Conservation (phyloP, 2,113 vertebrate species). For the Spizaetus ornatus region DNA sequence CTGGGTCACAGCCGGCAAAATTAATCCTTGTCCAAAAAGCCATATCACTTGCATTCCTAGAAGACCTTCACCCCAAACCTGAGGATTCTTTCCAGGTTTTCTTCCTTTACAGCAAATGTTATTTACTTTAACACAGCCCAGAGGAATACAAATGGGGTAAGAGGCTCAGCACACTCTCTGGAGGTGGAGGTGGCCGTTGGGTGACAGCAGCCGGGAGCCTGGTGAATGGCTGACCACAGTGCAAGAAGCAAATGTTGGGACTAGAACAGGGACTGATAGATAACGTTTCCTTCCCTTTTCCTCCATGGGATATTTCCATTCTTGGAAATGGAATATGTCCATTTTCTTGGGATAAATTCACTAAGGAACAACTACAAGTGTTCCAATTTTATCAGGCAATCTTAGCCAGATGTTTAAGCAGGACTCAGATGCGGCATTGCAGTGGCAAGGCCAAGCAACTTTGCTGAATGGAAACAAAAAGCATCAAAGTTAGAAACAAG, state of each 20-base stretch:
- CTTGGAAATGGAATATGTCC: background rate
- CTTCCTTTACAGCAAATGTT: background rate
- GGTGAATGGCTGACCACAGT: background rate
- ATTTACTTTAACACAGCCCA: background rate
- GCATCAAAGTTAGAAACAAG: background rate
- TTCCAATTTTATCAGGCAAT: background rate
- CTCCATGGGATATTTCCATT: background rate
- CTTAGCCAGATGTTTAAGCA: background rate
- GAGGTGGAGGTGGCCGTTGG: background rate
- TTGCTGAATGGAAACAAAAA: background rate
- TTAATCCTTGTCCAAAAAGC: background rate
- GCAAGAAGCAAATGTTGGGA: background rate
- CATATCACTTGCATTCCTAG: background rate
- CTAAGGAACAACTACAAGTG: background rate
- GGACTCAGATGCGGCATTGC: background rate
- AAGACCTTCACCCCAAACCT: background rate
- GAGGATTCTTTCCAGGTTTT: background rate
- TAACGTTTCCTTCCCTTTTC: background rate
- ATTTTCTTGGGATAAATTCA: background rate
- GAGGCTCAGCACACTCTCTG: background rate
- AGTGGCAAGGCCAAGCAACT: background rate
- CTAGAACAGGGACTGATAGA: background rate
- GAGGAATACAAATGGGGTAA: background rate
- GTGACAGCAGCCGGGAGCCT: background rate
- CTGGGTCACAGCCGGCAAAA: background rate